These are phyloP conservation scores for Falco concolor DNA, from an alignment of 2,797 vertebrate genomes.

Conservation along the genomic window DNA sequence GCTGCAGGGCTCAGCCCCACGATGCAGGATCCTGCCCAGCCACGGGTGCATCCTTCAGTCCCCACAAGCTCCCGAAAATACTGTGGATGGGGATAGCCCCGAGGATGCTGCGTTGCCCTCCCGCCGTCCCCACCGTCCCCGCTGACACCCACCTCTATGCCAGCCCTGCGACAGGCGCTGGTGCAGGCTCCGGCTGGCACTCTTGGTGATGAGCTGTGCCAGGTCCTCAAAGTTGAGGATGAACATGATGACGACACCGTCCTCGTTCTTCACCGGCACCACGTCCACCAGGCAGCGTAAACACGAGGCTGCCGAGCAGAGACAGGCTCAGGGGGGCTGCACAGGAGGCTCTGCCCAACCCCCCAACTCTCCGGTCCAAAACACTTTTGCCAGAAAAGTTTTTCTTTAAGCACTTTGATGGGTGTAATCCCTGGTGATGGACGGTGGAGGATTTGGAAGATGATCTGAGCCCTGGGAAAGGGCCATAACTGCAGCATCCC, in stretches of 20 bases:
- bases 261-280: conserved; percentile 93
- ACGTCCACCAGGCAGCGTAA: conserved; percentile 91
- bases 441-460: neutral
- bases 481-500: neutral
- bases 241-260: conserved; percentile 93
- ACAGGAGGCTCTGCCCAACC: neutral
- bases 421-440: neutral
- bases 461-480: neutral
- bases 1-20: neutral
- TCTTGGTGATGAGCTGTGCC: conserved; percentile 80
- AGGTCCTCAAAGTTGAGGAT: conserved; percentile 97
- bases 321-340: neutral
- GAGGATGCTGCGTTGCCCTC: neutral
- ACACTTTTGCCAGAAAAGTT: neutral
- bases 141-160: conserved; percentile 65
- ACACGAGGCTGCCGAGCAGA: conserved; percentile 80
- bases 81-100: neutral
- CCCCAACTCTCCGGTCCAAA: neutral
- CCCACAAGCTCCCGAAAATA: neutral
- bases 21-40: neutral
- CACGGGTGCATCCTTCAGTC: neutral
- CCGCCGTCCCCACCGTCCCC: rapidly evolving
- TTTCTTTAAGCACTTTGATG: neutral
- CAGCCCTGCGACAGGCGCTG: conserved; percentile 83
- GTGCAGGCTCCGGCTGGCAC: conserved; percentile 76